Percentiles rank a stretch among this genome's conserved stretches.
Conservation (phyloP, 2,888 invertebrate species). For the Agriotes lineatus region DNA sequence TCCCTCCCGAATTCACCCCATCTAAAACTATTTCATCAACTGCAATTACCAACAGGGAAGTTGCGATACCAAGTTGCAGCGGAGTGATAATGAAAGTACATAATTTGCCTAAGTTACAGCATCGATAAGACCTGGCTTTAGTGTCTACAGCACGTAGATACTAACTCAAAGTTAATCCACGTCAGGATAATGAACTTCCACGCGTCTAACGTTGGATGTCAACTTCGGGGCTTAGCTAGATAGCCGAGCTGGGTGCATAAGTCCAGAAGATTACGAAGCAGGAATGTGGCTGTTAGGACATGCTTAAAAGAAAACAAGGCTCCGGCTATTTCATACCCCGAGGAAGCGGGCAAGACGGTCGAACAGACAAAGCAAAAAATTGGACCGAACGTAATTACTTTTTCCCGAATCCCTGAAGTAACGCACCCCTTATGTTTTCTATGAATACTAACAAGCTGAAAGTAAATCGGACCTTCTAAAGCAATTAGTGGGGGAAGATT, state of each 20-base stretch:
- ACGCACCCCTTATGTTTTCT: conserved; percentile 39
- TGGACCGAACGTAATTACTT: conserved; percentile 30
- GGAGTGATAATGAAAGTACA: conserved; percentile 39
- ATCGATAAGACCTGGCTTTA: conserved; percentile 38
- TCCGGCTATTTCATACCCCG: background rate
- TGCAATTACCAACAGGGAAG: conserved; percentile 25
- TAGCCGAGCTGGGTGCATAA: conserved; percentile 27
- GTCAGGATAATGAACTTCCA: conserved; percentile 43
- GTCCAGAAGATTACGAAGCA: conserved; percentile 24
- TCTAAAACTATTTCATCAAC: conserved; percentile 31
- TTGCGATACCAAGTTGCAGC: conserved; percentile 26
- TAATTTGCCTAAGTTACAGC: conserved; percentile 38
- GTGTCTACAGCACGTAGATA: conserved; percentile 36
- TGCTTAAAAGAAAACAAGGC: background rate
- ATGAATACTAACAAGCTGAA: conserved; percentile 43
- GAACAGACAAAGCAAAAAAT: conserved; percentile 1
- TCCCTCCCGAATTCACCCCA: background rate
- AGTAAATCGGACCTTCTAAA: conserved; percentile 44
- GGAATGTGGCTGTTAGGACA: conserved; percentile 1
- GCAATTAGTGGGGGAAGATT: conserved; percentile 51
- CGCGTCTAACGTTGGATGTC: conserved; percentile 36
- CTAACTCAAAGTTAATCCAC: conserved; percentile 41
- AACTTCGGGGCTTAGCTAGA: conserved; percentile 23
- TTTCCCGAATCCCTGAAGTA: conserved; percentile 25
- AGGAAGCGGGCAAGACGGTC: background rate